Base-by-base conservation (phyloP, 2,888 invertebrate genomes). In the Uropetala carovei region DNA sequence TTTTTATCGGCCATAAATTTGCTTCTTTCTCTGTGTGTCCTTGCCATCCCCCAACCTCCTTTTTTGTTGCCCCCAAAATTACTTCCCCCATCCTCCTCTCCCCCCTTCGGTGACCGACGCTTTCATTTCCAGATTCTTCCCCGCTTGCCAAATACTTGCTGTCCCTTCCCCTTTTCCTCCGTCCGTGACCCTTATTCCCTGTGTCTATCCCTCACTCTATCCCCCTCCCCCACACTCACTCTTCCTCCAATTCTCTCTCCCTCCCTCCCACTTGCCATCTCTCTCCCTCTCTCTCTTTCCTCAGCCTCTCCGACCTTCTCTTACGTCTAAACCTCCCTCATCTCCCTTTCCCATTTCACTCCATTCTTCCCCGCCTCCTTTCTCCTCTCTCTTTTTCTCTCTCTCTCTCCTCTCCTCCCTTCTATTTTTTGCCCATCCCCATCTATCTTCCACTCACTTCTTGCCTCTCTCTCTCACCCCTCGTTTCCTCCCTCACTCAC, bases 1-100 rank as follows among this genome's bases (percentile, higher is more conserved):
- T 68, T n/a, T 75, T 75, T 75, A 75, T 75, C 75, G 27, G 10
- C 75, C 16, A 75, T 75, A 75, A 75, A 75, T 75, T 75, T 27
- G 13, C 27, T 75, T 27, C 75, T 27, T 75, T 75, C 27, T 11
- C 11, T 75, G 16, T 64, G 64, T 64, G 64, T 7, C 64, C n/a
- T 14, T 64, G 43, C 43, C 43, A 1, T 5, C 43, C 3, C 5
- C 43, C 43, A n/a, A n/a, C 64, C n/a, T 64, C 75, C 27, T 75
- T 75, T 75, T 75, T 27, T 75, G 22, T 68, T 13, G 9, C 22
- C 68, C 27, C 22, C 75, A 9, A 27, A 75, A 75, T 75, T 75
- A 10, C 75, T 27, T 10, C 27, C 27, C 27, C 22, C 43, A 1
- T 43, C 43, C 43, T 43, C 43, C 43, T 43, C 1, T 43, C 43